Evolutionary conservation across 2,797 vertebrate species (phyloP), one percentile per base, ranked within the genome.

Genomic region (Emydoidea blandingii): DNA sequence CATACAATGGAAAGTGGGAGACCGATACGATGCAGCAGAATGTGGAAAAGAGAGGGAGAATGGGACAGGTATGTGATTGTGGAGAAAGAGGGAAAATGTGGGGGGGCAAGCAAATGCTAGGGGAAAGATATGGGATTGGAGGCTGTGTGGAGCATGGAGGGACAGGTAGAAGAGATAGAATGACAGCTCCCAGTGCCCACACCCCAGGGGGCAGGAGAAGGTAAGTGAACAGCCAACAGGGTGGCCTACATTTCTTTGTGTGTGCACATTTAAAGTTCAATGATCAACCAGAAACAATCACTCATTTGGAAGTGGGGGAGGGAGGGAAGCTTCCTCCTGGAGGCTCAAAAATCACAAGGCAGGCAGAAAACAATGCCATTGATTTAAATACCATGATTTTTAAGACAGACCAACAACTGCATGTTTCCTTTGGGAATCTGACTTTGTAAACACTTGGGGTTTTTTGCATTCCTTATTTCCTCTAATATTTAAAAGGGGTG

Each of bases 211-310:
- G 49, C 62, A 81, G 76, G 12, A 27, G 88, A 79, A 44, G 85
- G 14, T 15, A 81, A 16, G 41, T 83, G 31, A 93, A 52, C 37
- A 62, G 50, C 6, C 21, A 86, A 91, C 6, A 47, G 3, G 37
- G 25, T 44, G 4, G 23, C 21, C 23, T 25, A 27, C 7, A 15
- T 76, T 25, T 83, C 47, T 21, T 83, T 9, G 4, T 79, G 6
- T 21, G 11, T 21, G 83, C 0, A 0, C 25, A 68, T 27, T 87
- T 9, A 81, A n/a, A 21, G 1, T 87, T 88, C n/a, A 57, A 12
- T 54, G 92, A 84, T 93, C 57, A 76, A 44, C 49, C 31, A 88
- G 23, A 91, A 96, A 83, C 3, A 41, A 41, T 54, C 23, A 11
- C 52, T 87, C 31, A 83, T 12, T 23, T 53, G 6, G 6, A 21